These are phyloP conservation scores for Hydrozoanthus gracilis DNA, from an alignment of 92 coral and sea anemone species.

Conservation along the genomic window DNA sequence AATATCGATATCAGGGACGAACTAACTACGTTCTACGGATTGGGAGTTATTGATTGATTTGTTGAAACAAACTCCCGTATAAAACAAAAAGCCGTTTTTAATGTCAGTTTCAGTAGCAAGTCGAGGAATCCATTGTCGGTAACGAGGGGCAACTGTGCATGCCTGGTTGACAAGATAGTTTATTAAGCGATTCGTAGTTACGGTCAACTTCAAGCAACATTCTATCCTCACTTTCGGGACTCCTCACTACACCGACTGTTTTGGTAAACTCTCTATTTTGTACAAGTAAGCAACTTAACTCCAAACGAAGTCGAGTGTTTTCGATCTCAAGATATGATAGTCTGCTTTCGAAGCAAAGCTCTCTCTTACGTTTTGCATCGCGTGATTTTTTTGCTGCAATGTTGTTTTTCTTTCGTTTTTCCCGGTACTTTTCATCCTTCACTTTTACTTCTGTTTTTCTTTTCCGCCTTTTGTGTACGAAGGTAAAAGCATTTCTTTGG, in stretches of 20 bases:
- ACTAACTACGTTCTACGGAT: no score
- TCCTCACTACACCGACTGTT: neutral
- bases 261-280: neutral
- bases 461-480: neutral
- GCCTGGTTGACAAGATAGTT: no score
- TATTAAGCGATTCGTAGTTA: no score
- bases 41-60: no score
- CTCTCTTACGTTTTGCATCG: constrained; percentile 27
- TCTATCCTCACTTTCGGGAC: no score
- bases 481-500: neutral
- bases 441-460: neutral
- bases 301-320: constrained; percentile 16
- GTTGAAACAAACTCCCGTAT: no score
- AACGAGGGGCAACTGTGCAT: no score
- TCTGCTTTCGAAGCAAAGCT: neutral
- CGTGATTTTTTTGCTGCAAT: constrained; percentile 23
- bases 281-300: neutral
- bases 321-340: neutral
- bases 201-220: no score
- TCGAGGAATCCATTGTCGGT: no score
- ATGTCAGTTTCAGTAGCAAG: no score
- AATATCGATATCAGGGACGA: no score
- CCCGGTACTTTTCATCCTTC: constrained; percentile 28
- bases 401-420: constrained; percentile 6
- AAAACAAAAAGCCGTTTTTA: no score